Base-by-base conservation (phyloP, 23 tunicate genomes). In the Styela clava region DNA sequence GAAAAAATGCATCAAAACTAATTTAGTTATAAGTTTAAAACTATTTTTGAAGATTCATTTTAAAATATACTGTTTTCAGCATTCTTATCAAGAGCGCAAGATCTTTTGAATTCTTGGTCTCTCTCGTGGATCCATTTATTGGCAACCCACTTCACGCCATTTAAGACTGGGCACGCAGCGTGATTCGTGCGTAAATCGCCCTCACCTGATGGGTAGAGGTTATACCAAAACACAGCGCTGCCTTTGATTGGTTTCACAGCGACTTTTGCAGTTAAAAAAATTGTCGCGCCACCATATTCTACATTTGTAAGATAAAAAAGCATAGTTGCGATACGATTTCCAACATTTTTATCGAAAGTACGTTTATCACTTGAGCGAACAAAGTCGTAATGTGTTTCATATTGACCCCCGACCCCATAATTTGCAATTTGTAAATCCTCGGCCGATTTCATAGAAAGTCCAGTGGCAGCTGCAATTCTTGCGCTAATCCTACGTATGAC, bases 381-480 rank as follows among this genome's bases (percentile, higher is more conserved):
- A 51, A 84, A 87, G 78, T 96, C 99, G 52, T 61, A 96, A 79
- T 96, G 99, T 51, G 99, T 97, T 82, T 96, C 99, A 85, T 96
- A 96, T 78, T 96, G 99, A 37, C 99, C 99, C 0, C 88, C 99
- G 20, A 96, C 89, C 22, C 99, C 99, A 68, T 96, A 96, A 71
- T 96, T 96, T 16, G 97, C 99, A 18, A 96, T 78, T 87, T 95
- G 99, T 35, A 95, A 64, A 7, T 83, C 84, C 74, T 95, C 99
- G 25, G 99, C 99, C 22, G 92, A 83, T 24, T 82, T 29, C 97
- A 91, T 91, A 2, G 90, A 81, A 73, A 91, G 79, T 7, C 97
- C 90, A n/a, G 91, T 92, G 24, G 83, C 78, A 28, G 67, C 92
- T 0, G 85, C 35, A 2, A 92, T 92, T 33, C 97, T 64, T 69